Conservation (phyloP, 2,113 vertebrate species). For the Narcine bancroftii region DNA sequence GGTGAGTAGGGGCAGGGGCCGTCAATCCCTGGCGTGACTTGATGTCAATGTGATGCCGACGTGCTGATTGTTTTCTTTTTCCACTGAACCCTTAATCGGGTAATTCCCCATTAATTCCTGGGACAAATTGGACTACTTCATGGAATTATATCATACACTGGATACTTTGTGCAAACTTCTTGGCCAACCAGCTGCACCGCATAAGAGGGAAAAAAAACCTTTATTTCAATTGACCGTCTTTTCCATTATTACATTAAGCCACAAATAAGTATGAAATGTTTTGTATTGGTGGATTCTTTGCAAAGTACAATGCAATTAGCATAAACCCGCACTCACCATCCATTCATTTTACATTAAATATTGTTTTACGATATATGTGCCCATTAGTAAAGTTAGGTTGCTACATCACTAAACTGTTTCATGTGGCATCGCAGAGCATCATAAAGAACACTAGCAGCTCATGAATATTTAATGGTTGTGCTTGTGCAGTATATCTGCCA, state of each 20-base stretch:
- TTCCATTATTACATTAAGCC: background rate
- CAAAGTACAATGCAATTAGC: background rate
- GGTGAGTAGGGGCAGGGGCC: no score
- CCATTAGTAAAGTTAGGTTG: background rate
- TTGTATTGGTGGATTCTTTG: background rate
- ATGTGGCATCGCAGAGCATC: background rate
- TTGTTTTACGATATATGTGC: background rate
- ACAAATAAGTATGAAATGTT: background rate
- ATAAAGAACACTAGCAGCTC: background rate
- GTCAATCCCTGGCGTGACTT: no score
- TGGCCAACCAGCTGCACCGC: background rate
- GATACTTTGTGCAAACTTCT: background rate
- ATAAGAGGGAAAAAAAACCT: background rate
- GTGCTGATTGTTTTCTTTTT: no score
- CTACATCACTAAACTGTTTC: background rate
- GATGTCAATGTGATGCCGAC: no score
- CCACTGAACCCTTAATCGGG: no score
- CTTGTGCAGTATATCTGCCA: background rate
- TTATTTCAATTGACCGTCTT: background rate
- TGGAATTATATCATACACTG: background rate
- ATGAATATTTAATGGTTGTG: background rate
- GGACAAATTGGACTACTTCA: background rate
- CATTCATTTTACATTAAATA: slow-evolving; percentile 1
- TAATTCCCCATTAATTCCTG: no score
- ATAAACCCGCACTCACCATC: background rate